Evolutionary conservation across 2,113 vertebrate species (phyloP).

Genomic region (Hypocryptadius cinnamomeus): DNA sequence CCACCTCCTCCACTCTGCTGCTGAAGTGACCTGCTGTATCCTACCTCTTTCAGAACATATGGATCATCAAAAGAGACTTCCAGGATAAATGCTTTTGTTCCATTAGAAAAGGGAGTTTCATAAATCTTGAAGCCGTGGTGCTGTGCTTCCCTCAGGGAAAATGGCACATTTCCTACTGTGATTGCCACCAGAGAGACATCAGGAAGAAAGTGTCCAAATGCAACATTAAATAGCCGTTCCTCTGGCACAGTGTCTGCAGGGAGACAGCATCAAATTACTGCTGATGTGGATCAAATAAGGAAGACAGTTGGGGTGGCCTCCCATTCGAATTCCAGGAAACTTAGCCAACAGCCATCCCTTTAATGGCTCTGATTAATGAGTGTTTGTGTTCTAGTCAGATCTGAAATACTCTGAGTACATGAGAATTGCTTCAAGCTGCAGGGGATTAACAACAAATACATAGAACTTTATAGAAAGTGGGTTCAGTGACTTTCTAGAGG

Average conservation of each 20-base stretch:
- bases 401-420: slow-evolving; percentile 1
- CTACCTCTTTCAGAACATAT: slow-evolving; percentile 61
- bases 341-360: slow-evolving; percentile 38
- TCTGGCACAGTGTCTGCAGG: slow-evolving; percentile 65
- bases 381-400: slow-evolving; percentile 57
- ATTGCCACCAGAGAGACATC: slow-evolving; percentile 74
- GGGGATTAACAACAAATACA: slow-evolving; percentile 33
- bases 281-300: slow-evolving; percentile 1
- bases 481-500: not conserved
- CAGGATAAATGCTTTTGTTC: slow-evolving; percentile 66
- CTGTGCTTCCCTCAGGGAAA: slow-evolving; percentile 56
- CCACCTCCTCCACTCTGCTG: not conserved
- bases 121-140: slow-evolving; percentile 61
- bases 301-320: slow-evolving; percentile 26
- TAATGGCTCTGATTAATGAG: slow-evolving; percentile 58
- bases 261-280: slow-evolving; percentile 33
- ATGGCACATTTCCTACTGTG: slow-evolving; percentile 51
- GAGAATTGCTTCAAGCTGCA: slow-evolving; percentile 56
- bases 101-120: slow-evolving; percentile 60
- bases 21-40: not conserved
- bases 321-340: slow-evolving; percentile 36
- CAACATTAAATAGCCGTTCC: slow-evolving; percentile 67
- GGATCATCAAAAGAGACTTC: slow-evolving; percentile 74
- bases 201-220: slow-evolving; percentile 66
- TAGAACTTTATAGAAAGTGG: not conserved